These are phyloP conservation scores for Cygnus buccinator DNA, from an alignment of 2,113 vertebrate genomes.

Conservation along the genomic window DNA sequence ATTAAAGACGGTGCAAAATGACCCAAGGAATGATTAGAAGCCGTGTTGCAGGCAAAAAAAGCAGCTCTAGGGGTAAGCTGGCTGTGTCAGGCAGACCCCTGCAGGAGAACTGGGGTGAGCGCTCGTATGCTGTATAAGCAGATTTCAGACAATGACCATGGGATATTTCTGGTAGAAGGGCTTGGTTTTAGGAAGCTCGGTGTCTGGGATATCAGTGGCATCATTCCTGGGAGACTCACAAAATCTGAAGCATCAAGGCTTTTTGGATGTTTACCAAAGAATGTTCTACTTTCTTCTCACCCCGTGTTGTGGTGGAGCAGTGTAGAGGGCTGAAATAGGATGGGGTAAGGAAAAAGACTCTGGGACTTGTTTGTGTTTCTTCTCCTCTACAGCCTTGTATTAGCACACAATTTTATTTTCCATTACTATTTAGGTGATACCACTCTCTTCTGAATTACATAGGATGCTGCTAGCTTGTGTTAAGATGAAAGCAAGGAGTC, in stretches of 20 bases:
- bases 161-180: background rate
- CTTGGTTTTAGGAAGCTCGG: background rate
- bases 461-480: background rate
- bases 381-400: background rate
- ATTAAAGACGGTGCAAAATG: background rate
- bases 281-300: background rate
- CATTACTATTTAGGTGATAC: background rate
- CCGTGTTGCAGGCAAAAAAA: background rate
- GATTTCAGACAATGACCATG: background rate
- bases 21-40: background rate
- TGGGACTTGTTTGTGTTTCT: background rate
- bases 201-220: background rate
- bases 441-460: background rate
- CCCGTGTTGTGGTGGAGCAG: background rate
- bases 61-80: background rate
- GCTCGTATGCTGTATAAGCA: background rate
- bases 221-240: background rate
- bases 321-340: background rate
- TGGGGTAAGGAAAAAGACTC: background rate
- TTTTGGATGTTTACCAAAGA: background rate
- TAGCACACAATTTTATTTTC: background rate
- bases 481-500: background rate
- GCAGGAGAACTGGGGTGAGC: background rate
- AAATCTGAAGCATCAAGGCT: background rate
- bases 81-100: background rate